These are phyloP conservation scores for Clarias batrachus DNA, from an alignment of 2,113 vertebrate species.

Conservation along the genomic window DNA sequence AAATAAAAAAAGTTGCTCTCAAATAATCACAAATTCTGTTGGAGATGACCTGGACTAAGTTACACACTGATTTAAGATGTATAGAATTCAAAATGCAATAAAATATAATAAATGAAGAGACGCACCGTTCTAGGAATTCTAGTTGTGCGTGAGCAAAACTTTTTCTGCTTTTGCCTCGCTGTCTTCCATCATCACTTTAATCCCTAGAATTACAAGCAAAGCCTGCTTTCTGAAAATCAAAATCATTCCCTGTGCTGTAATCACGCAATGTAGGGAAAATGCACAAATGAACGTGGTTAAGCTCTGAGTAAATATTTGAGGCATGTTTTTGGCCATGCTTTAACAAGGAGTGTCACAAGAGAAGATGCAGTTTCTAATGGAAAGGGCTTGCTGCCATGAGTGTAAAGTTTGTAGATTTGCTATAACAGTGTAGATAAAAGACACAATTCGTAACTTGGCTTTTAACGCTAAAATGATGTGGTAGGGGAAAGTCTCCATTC, in stretches of 20 bases:
- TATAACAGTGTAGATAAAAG: slow-evolving; percentile 29
- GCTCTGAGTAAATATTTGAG: slow-evolving; percentile 49
- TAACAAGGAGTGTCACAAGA: slow-evolving; percentile 41
- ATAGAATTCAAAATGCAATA: slow-evolving; percentile 44
- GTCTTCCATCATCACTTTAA: slow-evolving; percentile 47
- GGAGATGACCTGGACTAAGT: slow-evolving; percentile 28
- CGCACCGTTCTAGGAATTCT: slow-evolving; percentile 33
- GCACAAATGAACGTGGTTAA: slow-evolving; percentile 39
- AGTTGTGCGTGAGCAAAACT: slow-evolving; percentile 35
- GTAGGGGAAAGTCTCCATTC: background rate
- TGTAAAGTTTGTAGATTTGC: slow-evolving; percentile 26
- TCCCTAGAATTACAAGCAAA: slow-evolving; percentile 47
- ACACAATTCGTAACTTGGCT: slow-evolving; percentile 17
- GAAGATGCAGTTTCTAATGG: slow-evolving; percentile 34
- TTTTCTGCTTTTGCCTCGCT: slow-evolving; percentile 33
- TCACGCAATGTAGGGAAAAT: slow-evolving; percentile 33
- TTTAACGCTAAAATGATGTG: slow-evolving; percentile 21
- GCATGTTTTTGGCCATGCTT: slow-evolving; percentile 31
- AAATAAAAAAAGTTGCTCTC: slow-evolving; percentile 9
- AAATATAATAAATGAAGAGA: slow-evolving; percentile 30
- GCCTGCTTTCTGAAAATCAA: slow-evolving; percentile 42
- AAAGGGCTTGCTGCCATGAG: slow-evolving; percentile 22
- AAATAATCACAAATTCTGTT: slow-evolving; percentile 35
- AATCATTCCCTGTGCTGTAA: slow-evolving; percentile 39
- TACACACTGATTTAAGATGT: slow-evolving; percentile 28